Percentiles rank a stretch among this genome's conserved stretches.
Conservation (phyloP, 35 echinoderm and acorn worm genomes). For the Stichopus chloronotus region DNA sequence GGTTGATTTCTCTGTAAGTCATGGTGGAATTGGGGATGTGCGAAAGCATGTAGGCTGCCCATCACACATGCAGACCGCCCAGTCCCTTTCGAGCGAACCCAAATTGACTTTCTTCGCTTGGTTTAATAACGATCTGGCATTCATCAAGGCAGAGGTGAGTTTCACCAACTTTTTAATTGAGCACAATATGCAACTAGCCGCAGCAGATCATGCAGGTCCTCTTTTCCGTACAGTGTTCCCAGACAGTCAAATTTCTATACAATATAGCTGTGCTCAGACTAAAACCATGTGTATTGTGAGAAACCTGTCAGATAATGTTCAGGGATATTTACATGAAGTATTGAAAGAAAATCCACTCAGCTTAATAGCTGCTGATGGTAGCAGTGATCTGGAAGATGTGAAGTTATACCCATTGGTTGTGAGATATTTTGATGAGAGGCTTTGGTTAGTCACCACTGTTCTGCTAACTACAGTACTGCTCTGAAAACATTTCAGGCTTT, state of each 20-base stretch:
- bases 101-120: conserved; percentile 29
- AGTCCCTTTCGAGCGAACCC: conserved; percentile 11
- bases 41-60: conserved; percentile 10
- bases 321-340: not conserved
- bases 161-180: conserved; percentile 68
- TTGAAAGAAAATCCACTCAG: conserved; percentile 62
- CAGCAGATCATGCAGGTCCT: conserved; percentile 43
- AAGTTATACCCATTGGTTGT: conserved; percentile 76
- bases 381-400: conserved; percentile 51
- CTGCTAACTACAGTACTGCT: not conserved
- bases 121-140: conserved; percentile 17
- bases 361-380: conserved; percentile 61
- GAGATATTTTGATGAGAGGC: conserved; percentile 60
- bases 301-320: not conserved
- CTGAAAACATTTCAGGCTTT: not conserved
- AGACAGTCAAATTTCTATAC: conserved; percentile 46
- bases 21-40: not conserved
- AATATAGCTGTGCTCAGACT: conserved; percentile 62
- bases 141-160: conserved; percentile 48
- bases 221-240: conserved; percentile 71
- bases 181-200: conserved; percentile 62
- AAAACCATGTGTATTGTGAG: conserved; percentile 40
- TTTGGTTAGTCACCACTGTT: not conserved
- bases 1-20: not conserved
- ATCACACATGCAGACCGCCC: not conserved